These are phyloP conservation scores for Tuta absoluta DNA, from an alignment of 2,888 invertebrate species.

Conservation along the genomic window DNA sequence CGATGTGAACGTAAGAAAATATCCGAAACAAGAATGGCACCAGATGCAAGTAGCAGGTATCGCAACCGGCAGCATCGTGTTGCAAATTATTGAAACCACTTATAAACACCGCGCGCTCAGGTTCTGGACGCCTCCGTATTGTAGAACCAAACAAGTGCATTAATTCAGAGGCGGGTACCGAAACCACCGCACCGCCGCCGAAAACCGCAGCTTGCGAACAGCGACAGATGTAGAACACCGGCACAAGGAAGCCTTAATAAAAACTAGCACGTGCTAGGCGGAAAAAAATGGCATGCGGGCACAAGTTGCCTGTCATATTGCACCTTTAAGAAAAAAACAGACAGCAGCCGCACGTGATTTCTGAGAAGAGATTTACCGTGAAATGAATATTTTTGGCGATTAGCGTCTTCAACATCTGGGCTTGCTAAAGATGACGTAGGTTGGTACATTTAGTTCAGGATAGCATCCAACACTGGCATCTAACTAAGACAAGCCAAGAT, in stretches of 20 bases:
- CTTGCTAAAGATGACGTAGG: neutral
- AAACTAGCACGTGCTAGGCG: constrained; percentile 69
- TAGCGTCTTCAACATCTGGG: constrained; percentile 49
- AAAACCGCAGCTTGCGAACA: constrained; percentile 71
- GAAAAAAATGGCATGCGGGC: constrained; percentile 75
- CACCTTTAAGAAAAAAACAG: constrained; percentile 56
- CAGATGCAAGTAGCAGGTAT: constrained; percentile 76
- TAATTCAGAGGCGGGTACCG: constrained; percentile 43
- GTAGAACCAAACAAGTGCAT: constrained; percentile 23
- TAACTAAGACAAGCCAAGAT: too few species aligned
- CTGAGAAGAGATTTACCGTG: constrained; percentile 54
- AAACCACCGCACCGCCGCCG: constrained; percentile 30
- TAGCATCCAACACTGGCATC: too few species aligned
- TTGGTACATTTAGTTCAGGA: neutral
- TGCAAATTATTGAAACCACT: constrained; percentile 64
- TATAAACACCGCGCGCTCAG: constrained; percentile 40
- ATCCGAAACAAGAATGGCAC: constrained; percentile 63
- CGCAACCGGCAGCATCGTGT: constrained; percentile 67
- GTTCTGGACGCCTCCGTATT: constrained; percentile 1
- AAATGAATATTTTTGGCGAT: constrained; percentile 59
- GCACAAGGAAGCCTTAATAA: constrained; percentile 69
- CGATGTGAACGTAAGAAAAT: constrained; percentile 44
- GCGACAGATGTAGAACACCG: constrained; percentile 74
- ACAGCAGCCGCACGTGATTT: constrained; percentile 58
- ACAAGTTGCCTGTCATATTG: constrained; percentile 72